Conservation (phyloP, 2,797 vertebrate species). For the Gadopsis marmoratus region DNA sequence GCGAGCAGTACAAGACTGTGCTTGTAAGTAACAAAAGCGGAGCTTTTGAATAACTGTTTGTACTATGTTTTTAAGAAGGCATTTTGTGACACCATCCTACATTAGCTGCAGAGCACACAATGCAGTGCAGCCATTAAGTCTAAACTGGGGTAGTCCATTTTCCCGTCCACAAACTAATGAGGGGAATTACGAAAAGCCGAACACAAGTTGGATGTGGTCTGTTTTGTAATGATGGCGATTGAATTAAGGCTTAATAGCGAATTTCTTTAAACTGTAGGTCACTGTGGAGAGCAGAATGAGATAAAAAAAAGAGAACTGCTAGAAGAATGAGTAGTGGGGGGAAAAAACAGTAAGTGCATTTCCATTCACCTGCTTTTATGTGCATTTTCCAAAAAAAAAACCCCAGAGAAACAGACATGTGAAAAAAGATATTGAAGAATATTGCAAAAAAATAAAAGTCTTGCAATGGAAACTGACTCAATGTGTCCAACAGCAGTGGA, state of each 20-base stretch:
- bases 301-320: not conserved
- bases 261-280: not conserved
- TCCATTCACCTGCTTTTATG: not conserved
- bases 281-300: not conserved
- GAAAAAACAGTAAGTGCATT: not conserved
- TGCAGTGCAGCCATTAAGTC: constrained; percentile 28
- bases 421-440: too few relatives aligned
- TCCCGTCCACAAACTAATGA: constrained; percentile 47
- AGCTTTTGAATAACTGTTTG: not conserved
- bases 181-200: constrained; percentile 36
- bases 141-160: constrained; percentile 32
- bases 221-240: not conserved
- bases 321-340: not conserved
- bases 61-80: constrained; percentile 14
- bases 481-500: not conserved
- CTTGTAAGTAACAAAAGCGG: not conserved
- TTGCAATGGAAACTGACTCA: not conserved
- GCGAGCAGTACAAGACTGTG: not conserved
- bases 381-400: not conserved
- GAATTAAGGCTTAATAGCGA: not conserved
- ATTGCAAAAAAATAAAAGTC: too few relatives aligned
- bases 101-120: constrained; percentile 15
- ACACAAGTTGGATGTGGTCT: constrained; percentile 17
- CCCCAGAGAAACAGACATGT: not conserved
- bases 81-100: constrained; percentile 6